Evolutionary conservation across 1,140 invertebrate species (phyloP).

Genomic region (Solen grandis): DNA sequence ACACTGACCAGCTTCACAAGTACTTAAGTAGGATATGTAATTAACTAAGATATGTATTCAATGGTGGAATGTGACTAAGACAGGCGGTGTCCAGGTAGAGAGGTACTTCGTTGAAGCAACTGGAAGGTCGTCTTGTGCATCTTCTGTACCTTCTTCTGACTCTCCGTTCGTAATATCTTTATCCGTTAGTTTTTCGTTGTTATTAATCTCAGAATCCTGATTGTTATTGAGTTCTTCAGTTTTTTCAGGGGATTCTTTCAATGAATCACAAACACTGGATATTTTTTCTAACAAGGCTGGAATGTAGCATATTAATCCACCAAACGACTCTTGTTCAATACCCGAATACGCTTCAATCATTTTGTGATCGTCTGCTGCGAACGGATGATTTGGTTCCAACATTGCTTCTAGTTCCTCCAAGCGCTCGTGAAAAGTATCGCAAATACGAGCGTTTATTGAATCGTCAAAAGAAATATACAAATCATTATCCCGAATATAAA

Average conservation of each 20-base stretch:
- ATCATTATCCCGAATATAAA: constrained; percentile 4
- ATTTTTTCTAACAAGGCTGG: constrained; percentile 15
- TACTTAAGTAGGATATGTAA: no score
- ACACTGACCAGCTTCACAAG: no score
- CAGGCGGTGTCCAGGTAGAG: neutral
- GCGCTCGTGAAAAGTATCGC: constrained; percentile 16
- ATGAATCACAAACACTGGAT: neutral
- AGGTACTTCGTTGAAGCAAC: neutral
- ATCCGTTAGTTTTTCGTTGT: no score
- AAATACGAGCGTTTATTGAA: neutral
- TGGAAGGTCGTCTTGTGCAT: neutral
- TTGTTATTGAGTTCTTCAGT: no score
- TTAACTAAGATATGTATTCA: neutral
- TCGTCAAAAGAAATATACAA: constrained; percentile 33
- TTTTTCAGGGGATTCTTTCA: neutral
- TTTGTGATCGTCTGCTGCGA: constrained; percentile 10
- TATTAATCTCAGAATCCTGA: no score
- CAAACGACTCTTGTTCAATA: constrained; percentile 30
- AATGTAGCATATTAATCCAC: constrained; percentile 27
- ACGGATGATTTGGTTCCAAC: constrained; percentile 1
- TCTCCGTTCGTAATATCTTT: neutral
- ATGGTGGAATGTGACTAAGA: neutral
- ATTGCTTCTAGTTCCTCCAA: constrained; percentile 39
- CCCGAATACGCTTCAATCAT: constrained; percentile 11
- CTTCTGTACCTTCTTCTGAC: neutral